Conservation (phyloP, 2,113 vertebrate genomes). For the Blennius ocellaris region DNA sequence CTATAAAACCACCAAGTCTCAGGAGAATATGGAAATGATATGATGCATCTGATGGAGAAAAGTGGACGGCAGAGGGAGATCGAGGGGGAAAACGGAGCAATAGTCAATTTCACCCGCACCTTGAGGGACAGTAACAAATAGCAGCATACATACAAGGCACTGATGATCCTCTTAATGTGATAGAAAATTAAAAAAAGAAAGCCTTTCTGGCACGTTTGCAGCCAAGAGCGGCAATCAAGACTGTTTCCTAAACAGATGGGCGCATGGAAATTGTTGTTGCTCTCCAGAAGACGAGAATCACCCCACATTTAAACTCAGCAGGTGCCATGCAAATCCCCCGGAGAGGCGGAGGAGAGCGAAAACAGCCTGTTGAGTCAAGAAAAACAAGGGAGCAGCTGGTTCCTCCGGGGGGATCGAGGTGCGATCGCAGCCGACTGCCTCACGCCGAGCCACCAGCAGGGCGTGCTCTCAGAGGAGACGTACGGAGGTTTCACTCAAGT, state of each 20-base stretch:
- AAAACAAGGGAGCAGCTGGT: constrained; percentile 67
- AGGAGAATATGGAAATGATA: too few relatives aligned
- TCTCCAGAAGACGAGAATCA: constrained; percentile 32
- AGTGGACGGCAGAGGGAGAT: neutral
- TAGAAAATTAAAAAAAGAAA: constrained; percentile 5
- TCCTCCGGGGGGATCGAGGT: constrained; percentile 47
- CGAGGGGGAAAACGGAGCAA: neutral
- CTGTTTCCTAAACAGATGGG: constrained; percentile 61
- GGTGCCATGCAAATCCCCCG: constrained; percentile 59
- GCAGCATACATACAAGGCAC: neutral
- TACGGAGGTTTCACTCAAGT: neutral
- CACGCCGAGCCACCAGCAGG: constrained; percentile 16
- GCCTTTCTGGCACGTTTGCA: constrained; percentile 14
- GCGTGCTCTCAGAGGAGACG: constrained; percentile 1
- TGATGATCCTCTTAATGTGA: neutral
- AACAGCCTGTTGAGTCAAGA: constrained; percentile 63
- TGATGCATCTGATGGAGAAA: neutral
- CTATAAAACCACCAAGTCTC: too few relatives aligned
- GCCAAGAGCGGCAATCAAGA: constrained; percentile 6
- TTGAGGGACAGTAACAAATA: constrained; percentile 9
- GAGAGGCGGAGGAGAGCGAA: constrained; percentile 31
- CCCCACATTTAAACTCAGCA: constrained; percentile 57
- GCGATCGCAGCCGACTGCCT: constrained; percentile 32
- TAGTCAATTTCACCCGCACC: constrained; percentile 6
- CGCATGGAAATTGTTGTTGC: constrained; percentile 46